Evolutionary conservation across 1,140 invertebrate species (phyloP).

Genomic region (Lucilia sericata): DNA sequence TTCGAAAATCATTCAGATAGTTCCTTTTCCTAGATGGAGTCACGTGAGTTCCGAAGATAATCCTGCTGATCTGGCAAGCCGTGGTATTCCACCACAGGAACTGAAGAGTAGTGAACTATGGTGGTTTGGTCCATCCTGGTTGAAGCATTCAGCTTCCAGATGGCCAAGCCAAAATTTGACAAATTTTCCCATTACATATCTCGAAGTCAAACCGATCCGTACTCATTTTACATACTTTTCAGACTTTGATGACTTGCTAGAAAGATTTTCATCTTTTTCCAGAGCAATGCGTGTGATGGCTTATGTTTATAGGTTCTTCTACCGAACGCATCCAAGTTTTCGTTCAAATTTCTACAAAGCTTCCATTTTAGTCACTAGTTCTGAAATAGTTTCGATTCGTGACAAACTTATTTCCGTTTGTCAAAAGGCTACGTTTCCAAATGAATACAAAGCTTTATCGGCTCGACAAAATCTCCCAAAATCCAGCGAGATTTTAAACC

Average conservation of each 20-base stretch:
- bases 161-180: neutral
- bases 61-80: conserved; percentile 67
- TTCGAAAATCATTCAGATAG: conserved; percentile 55
- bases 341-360: neutral
- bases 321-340: neutral
- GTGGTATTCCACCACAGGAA: conserved; percentile 53
- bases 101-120: neutral
- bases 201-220: neutral
- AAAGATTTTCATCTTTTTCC: neutral
- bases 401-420: neutral
- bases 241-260: neutral
- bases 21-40: conserved; percentile 60
- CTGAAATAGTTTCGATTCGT: neutral
- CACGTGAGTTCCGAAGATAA: conserved; percentile 62
- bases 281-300: neutral
- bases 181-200: neutral
- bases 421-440: neutral
- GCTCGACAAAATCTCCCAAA: neutral
- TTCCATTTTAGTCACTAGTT: neutral
- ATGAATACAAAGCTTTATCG: neutral
- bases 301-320: neutral
- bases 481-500: neutral
- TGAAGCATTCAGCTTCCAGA: neutral
- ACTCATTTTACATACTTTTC: neutral
- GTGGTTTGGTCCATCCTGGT: neutral